Conservation (phyloP, 2,797 vertebrate species). For the Rhinella marina region DNA sequence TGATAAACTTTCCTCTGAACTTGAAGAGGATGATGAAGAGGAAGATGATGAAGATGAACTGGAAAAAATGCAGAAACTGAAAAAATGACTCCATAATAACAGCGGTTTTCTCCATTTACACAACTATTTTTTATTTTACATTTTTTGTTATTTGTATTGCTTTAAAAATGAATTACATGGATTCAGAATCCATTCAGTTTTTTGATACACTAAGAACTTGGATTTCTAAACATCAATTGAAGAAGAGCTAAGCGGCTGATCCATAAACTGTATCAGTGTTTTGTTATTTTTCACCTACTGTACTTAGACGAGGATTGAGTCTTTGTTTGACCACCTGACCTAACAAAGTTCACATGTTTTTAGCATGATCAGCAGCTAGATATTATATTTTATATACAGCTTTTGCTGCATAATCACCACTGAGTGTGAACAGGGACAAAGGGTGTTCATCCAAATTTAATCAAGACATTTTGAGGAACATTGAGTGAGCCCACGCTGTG, state of each 20-base stretch:
- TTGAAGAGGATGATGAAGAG: conserved; percentile 70
- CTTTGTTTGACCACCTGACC: too few relatives aligned
- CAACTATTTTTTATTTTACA: not conserved
- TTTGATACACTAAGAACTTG: not conserved
- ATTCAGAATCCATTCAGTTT: not conserved
- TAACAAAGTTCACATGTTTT: too few relatives aligned
- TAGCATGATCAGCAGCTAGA: too few relatives aligned
- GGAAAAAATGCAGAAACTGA: not conserved
- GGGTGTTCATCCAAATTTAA: too few relatives aligned
- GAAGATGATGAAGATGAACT: conserved; percentile 63
- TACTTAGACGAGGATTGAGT: too few relatives aligned
- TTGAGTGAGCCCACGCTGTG: too few relatives aligned
- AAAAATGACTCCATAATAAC: not conserved
- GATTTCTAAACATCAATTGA: not conserved
- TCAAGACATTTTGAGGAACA: too few relatives aligned
- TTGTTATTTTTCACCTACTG: too few relatives aligned
- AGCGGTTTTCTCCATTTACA: not conserved
- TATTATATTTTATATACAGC: too few relatives aligned
- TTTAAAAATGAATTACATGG: not conserved
- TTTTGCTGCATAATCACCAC: too few relatives aligned
- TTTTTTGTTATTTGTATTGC: not conserved
- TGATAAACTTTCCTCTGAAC: conserved; percentile 82
- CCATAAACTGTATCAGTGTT: too few relatives aligned
- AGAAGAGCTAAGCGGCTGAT: not conserved
- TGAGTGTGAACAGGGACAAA: too few relatives aligned